Evolutionary conservation across 2,113 vertebrate genomes (phyloP).

Genomic region (Okapia johnstoni): DNA sequence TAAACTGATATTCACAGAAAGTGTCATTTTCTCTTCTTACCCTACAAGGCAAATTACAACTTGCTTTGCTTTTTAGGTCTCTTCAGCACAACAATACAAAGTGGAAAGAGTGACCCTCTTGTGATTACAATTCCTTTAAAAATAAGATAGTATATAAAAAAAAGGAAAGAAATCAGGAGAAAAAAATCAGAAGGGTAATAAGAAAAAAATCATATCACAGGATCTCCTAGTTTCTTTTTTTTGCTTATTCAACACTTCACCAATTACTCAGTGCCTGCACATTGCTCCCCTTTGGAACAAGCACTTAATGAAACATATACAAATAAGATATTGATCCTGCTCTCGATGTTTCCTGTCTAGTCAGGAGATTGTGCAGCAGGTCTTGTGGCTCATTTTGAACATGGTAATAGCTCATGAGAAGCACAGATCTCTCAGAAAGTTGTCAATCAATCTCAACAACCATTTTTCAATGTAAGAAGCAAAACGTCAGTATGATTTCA

Average conservation of each 20-base stretch:
- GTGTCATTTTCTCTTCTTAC: neutral
- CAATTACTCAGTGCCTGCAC: neutral
- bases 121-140: neutral
- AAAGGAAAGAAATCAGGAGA: neutral
- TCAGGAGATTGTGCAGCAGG: neutral
- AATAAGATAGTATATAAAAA: neutral
- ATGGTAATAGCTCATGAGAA: neutral
- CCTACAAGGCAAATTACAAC: neutral
- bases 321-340: neutral
- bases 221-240: neutral
- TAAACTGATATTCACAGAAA: neutral
- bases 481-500: neutral
- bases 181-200: neutral
- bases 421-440: neutral
- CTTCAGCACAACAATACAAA: neutral
- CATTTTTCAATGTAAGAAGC: neutral
- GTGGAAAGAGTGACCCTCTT: neutral
- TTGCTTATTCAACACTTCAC: neutral
- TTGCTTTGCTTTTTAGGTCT: neutral
- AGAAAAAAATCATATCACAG: neutral
- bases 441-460: neutral
- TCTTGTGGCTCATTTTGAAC: neutral
- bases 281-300: neutral
- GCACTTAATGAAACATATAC: neutral
- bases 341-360: rapidly evolving